Evolutionary conservation across 2,888 invertebrate species (phyloP).

Genomic region (Callosobruchus maculatus): DNA sequence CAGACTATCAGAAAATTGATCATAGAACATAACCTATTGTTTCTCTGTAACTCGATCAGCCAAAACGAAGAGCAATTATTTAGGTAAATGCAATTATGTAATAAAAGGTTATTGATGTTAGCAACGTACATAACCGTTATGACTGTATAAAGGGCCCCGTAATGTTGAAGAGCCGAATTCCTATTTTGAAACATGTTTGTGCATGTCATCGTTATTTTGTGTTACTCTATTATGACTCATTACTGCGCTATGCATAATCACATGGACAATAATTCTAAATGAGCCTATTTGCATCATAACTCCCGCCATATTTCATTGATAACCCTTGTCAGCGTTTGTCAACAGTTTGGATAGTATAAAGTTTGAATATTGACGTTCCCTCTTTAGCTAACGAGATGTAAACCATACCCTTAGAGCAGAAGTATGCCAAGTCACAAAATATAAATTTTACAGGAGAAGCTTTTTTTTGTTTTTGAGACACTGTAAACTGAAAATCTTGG

Average conservation of each 20-base stretch:
- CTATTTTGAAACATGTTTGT: not conserved
- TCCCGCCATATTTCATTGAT: not conserved
- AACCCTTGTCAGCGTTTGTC: not conserved
- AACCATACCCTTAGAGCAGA: too few relatives aligned
- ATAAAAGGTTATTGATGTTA: not conserved
- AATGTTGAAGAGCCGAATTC: not conserved
- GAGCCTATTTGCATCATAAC: not conserved
- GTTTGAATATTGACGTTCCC: too few relatives aligned
- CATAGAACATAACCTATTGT: too few relatives aligned
- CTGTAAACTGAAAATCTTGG: too few relatives aligned
- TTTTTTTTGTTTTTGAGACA: too few relatives aligned
- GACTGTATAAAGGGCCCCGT: not conserved
- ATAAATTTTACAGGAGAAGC: too few relatives aligned
- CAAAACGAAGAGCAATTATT: not conserved
- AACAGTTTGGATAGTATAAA: too few relatives aligned
- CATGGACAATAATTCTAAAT: not conserved
- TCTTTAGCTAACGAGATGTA: too few relatives aligned
- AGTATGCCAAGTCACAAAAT: too few relatives aligned
- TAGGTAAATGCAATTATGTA: not conserved
- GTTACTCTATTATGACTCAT: not conserved
- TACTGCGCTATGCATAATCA: not conserved
- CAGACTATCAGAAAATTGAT: too few relatives aligned
- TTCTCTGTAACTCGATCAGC: not conserved
- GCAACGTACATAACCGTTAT: not conserved
- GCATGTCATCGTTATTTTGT: not conserved